phyloP scores from a whole-genome alignment of 2,888 invertebrate species.

The Hyppa rectilinea region DNA sequence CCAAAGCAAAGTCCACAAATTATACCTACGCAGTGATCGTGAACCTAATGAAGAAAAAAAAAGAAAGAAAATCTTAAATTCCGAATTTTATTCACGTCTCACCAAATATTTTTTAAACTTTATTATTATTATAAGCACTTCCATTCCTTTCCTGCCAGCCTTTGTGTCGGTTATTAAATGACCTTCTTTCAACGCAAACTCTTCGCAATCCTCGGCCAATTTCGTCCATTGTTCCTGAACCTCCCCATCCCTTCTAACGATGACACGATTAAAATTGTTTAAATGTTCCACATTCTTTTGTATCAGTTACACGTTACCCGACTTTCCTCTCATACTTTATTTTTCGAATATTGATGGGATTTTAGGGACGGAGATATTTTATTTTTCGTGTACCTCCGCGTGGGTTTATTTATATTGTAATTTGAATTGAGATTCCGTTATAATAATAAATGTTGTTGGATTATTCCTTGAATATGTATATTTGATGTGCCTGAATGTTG shows the following conservation, averaged over 20 bases:
- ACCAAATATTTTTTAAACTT: conserved; percentile 64
- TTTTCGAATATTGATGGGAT: conserved; percentile 52
- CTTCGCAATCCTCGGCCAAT: conserved; percentile 60
- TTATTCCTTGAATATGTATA: neutral
- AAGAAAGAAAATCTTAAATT: conserved; percentile 40
- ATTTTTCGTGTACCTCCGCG: conserved; percentile 3
- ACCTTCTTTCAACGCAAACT: conserved; percentile 64
- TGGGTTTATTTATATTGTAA: conserved; percentile 28
- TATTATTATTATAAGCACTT: conserved; percentile 61
- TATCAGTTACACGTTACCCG: conserved; percentile 50
- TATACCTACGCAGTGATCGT: neutral
- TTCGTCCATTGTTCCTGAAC: conserved; percentile 62
- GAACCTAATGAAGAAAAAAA: conserved; percentile 44
- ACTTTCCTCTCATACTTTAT: conserved; percentile 45
- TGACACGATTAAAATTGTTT: conserved; percentile 69
- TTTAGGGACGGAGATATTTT: conserved; percentile 25
- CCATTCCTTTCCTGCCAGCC: conserved; percentile 55
- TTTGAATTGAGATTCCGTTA: conserved; percentile 13
- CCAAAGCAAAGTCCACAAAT: neutral
- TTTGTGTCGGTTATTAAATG: conserved; percentile 65
- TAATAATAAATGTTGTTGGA: neutral
- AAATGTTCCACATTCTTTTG: conserved; percentile 59
- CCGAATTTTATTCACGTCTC: conserved; percentile 50
- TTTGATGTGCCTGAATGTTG: neutral
- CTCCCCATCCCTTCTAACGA: conserved; percentile 56